These are phyloP conservation scores for Nylanderia fulva DNA, from an alignment of 1,140 invertebrate genomes.

Conservation along the genomic window DNA sequence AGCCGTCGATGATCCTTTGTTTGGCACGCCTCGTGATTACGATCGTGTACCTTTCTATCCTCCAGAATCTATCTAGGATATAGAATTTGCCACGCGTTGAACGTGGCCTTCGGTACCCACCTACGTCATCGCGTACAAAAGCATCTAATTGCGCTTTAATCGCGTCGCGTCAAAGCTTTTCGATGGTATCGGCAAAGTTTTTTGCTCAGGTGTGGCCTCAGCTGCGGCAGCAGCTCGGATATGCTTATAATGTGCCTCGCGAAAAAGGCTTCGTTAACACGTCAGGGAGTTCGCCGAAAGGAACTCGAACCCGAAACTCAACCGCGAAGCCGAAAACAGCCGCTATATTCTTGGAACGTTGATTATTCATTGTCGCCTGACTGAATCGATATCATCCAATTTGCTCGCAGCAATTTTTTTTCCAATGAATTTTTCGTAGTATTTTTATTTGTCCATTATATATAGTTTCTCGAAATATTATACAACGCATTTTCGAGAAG, in stretches of 20 bases:
- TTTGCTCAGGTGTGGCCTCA: slow-evolving; percentile 17
- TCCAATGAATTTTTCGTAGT: too few species aligned
- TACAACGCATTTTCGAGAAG: neutral
- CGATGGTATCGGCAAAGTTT: slow-evolving; percentile 34
- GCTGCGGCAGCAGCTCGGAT: neutral
- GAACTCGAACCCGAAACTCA: neutral
- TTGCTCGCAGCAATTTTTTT: neutral
- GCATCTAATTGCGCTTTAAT: slow-evolving; percentile 34
- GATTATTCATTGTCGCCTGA: slow-evolving; percentile 38
- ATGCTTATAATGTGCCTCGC: slow-evolving; percentile 14
- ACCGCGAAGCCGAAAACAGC: neutral
- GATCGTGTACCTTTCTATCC: slow-evolving; percentile 60
- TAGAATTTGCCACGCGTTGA: neutral
- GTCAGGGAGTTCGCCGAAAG: slow-evolving; percentile 2
- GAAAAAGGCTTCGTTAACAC: slow-evolving; percentile 23
- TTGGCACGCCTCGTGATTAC: slow-evolving; percentile 46
- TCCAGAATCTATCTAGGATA: neutral
- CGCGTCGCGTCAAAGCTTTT: slow-evolving; percentile 31
- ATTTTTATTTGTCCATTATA: neutral
- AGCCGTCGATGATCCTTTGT: slow-evolving; percentile 49
- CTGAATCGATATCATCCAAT: slow-evolving; percentile 16
- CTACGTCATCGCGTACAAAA: slow-evolving; percentile 55
- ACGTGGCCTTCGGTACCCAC: slow-evolving; percentile 56
- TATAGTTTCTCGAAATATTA: slow-evolving; percentile 7
- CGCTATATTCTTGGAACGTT: neutral